Conservation (phyloP, 2,113 vertebrate species). For the Serilophus lunatus region DNA sequence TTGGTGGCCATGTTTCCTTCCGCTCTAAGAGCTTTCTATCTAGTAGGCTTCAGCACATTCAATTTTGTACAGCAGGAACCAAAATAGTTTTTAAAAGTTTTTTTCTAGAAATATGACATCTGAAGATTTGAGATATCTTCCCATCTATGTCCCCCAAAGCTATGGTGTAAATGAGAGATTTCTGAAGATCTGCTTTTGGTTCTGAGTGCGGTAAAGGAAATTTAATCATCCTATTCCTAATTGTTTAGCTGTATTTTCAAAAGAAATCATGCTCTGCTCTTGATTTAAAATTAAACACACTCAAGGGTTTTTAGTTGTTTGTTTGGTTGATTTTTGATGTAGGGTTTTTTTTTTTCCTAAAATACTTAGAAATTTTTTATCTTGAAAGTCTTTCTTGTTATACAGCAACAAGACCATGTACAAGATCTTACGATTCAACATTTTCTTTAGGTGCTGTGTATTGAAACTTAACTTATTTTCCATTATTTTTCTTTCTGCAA, state of each 20-base stretch:
- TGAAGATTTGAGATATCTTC: background rate
- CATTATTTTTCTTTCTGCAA: conserved; percentile 12
- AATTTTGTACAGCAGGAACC: background rate
- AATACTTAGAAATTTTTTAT: background rate
- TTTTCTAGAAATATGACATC: background rate
- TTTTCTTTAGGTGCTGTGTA: background rate
- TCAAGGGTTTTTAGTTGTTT: background rate
- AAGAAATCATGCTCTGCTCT: background rate
- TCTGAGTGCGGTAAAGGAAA: background rate
- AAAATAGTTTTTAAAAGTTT: background rate
- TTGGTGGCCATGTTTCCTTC: background rate
- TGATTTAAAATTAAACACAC: background rate
- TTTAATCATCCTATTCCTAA: background rate
- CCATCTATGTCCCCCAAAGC: background rate
- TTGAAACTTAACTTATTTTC: conserved; percentile 21
- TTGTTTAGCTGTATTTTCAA: background rate
- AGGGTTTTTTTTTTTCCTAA: background rate
- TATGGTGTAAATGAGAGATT: background rate
- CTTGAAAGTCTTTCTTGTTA: background rate
- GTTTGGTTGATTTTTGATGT: no score
- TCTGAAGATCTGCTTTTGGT: background rate
- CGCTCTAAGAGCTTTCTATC: background rate
- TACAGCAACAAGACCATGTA: conserved; percentile 3
- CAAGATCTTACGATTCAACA: background rate
- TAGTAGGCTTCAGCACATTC: background rate